Evolutionary conservation across 1,140 invertebrate species (phyloP), one percentile per base, ranked within the genome.

Genomic region (Probaryconus sp.): DNA sequence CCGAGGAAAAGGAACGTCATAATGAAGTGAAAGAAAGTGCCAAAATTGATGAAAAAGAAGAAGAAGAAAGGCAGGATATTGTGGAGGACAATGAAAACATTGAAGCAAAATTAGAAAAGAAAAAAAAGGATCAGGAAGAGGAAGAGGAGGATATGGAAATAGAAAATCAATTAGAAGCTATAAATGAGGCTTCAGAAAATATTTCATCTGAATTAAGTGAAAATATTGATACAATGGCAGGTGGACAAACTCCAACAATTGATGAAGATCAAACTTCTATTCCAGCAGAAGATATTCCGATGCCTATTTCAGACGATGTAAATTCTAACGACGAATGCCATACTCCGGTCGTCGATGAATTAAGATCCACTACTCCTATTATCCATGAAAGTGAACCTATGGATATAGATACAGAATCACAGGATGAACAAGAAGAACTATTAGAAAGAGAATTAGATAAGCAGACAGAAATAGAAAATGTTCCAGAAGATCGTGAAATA

Each of bases 291-390:
- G 56, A 58, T 0, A 18, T 33, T 7, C 9, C n/a, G 1, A 1
- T 31, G 11, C 10, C 40, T 14, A n/a, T 2, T 7, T 11, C 24
- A 3, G 11, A 5, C 0, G 35, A 53, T 17, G 43, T 10, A n/a
- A 51, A 50, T 5, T 51, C 45, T 0, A 47, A 50, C 10, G 63
- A 58, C 5, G 63, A 50, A 0, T 31, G 42, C n/a, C 63, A 58
- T 9, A 67, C 63, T 14, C 63, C 63, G 3, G 63, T 67, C 0
- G 55, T 67, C 3, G 63, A 67, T 14, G 63, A 67, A 43, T 18
- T 28, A 0, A 9, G 42, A 13, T 58, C 35, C 0, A 50, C 50
- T 0, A 48, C 33, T 9, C 51, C 43, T 0, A 9, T 48, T 38
- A 2, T 50, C 0, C 42, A 58, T 18, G 21, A 26, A 2, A 16